These are phyloP conservation scores for Caenorhabditis japonica DNA, from an alignment of 2,888 invertebrate species.

Conservation along the genomic window DNA sequence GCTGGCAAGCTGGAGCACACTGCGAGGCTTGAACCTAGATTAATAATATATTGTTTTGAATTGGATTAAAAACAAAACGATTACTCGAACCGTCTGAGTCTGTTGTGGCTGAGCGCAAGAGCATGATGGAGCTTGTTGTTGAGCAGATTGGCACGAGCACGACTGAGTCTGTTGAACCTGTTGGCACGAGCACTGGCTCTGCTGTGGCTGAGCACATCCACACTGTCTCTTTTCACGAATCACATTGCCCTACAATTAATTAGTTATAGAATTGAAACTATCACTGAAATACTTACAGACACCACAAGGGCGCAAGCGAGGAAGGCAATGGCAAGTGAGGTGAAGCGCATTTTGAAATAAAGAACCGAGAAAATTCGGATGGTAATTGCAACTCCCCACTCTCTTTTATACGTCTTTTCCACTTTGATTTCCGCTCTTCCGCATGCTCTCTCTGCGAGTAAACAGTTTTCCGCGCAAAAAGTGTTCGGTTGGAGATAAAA, in stretches of 20 bases:
- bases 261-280: no score
- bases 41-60: not conserved
- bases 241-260: not conserved
- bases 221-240: not conserved
- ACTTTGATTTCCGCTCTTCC: no score
- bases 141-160: conserved; percentile 51
- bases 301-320: conserved; percentile 42
- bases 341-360: conserved; percentile 37
- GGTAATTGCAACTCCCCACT: conserved; percentile 9
- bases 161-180: conserved; percentile 15
- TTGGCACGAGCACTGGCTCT: no score
- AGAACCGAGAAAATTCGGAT: conserved; percentile 26
- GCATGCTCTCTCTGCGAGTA: no score
- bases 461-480: no score
- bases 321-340: conserved; percentile 48
- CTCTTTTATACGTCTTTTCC: conserved; percentile 23
- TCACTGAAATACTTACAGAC: conserved; percentile 32
- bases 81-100: conserved; percentile 38
- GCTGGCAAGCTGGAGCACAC: conserved; percentile 11
- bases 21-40: not conserved
- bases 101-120: conserved; percentile 43
- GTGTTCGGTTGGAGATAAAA: no score
- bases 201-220: no score
- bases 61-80: not conserved
- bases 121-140: conserved; percentile 25